Evolutionary conservation across 2,888 invertebrate genomes (phyloP), one percentile per base, ranked within the genome.

Genomic region (Idaea straminata): DNA sequence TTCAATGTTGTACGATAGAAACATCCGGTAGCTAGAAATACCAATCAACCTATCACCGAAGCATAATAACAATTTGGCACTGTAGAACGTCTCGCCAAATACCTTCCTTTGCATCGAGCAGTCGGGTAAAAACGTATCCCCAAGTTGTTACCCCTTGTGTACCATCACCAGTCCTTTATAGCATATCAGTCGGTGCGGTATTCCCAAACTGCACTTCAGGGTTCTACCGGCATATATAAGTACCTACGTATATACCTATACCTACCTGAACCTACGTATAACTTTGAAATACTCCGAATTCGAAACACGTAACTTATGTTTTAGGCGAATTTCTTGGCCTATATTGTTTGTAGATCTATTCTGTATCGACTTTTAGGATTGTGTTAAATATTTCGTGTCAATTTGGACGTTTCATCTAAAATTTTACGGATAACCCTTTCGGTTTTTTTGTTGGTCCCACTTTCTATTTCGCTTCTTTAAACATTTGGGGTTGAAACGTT

Each of bases 141-240:
- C 13, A 38, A 10, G 62, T 34, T 62, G 34, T 57, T 36, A 66
- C 61, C 72, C 75, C 84, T 66, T 78, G 78, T 82, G 72, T 66
- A 66, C 68, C 79, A 68, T 77, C 79, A 13, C 76, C 76, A 76
- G 83, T 87, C 86, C 85, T 90, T 92, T 91, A 91, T 88, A 84
- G 84, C 85, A 85, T 91, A 92, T 92, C 91, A 90, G 91, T 85
- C 87, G 89, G 87, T 91, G 88, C 89, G 87, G 91, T 92, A 92
- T 92, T 92, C 92, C 92, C 92, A 87, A 92, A 92, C 90, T 91
- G 91, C 92, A 92, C 92, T 92, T 92, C 85, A 90, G 89, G 81
- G 89, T 80, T 85, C 83, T 84, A 77, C 83, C 82, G 76, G 74
- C 79, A 82, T 82, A 79, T 81, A 83, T 81, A 83, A 47, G 69